These are phyloP conservation scores for Dryobates pubescens DNA, from an alignment of 2,797 vertebrate genomes.

Conservation along the genomic window DNA sequence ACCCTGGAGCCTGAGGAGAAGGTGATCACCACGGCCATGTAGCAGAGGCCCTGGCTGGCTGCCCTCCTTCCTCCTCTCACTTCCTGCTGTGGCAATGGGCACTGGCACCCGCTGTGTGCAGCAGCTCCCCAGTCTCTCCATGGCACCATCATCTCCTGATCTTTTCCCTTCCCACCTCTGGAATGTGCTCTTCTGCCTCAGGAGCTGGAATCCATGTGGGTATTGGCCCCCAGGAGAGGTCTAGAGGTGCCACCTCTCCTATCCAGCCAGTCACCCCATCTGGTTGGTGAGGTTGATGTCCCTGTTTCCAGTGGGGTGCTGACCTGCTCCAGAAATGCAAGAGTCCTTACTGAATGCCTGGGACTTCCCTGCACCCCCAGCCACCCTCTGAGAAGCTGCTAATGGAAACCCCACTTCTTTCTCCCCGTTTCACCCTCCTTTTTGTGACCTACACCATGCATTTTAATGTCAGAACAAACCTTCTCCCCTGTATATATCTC, in stretches of 20 bases:
- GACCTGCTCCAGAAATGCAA: not conserved
- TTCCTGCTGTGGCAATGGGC: fast-evolving
- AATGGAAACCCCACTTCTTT: not conserved
- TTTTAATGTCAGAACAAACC: constrained; percentile 32
- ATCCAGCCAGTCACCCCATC: fast-evolving
- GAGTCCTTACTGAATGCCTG: not conserved
- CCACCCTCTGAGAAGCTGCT: not conserved
- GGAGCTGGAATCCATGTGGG: fast-evolving
- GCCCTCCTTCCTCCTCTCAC: not conserved
- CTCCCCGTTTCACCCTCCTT: not conserved
- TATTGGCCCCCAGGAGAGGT: fast-evolving
- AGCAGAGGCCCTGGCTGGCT: not conserved
- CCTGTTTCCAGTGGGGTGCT: not conserved
- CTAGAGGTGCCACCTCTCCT: not conserved
- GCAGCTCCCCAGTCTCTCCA: not conserved
- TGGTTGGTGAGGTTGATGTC: fast-evolving
- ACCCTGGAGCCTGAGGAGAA: constrained; percentile 50
- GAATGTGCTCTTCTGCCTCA: fast-evolving
- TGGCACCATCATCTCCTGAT: not conserved
- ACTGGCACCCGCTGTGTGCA: fast-evolving
- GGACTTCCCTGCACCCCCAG: not conserved
- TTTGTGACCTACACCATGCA: not conserved
- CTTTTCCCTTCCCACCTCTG: fast-evolving
- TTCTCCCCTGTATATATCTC: constrained; percentile 28
- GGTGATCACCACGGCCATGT: constrained; percentile 78